Evolutionary conservation across 2,888 invertebrate species (phyloP), one percentile per base, ranked within the genome.

Genomic region (Acanthosepion pharaonis): DNA sequence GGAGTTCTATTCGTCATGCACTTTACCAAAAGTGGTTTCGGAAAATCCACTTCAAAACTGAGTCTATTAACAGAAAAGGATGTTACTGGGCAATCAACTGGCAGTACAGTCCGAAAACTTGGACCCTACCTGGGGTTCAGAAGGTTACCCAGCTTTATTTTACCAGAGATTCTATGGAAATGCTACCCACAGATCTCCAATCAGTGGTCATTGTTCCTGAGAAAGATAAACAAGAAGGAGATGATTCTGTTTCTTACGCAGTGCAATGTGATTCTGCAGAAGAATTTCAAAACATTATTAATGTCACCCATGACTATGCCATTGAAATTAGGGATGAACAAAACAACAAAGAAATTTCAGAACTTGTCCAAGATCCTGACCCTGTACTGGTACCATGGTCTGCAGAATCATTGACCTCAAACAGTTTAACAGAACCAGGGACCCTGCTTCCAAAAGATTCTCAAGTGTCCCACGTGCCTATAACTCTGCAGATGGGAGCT

Each of bases 11-110:
- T 59, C 95, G 97, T 48, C 97, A 97, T 96, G 97, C 97, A 15
- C 94, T 97, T 25, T 97, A 96, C 95, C 97, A 97, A 95, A 97
- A 97, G 94, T 97, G 96, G 97, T 97, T 97, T 94, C 95, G 95
- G 64, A 97, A 97, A 95, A 96, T 96, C 49, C 95, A 95, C 5
- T 96, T 97, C 95, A 95, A 95, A 42, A 95, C 96, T 28, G 96
- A 95, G 59, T 95, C 95, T 48, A 96, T 96, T 94, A 96, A 95
- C 95, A 95, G 95, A 94, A 96, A 96, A 94, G 96, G 96, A 15
- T 96, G 96, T 94, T 96, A 96, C 95, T 96, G 96, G 96, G 95
- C 96, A 28, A 96, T 96, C 91, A 96, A 96, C 94, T 95, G 95
- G 91, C 95, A 94, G 42, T 92, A 94, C 55, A 96, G 95, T 93